These are phyloP conservation scores for Meles meles DNA, from an alignment of 2,113 vertebrate species.

Conservation along the genomic window DNA sequence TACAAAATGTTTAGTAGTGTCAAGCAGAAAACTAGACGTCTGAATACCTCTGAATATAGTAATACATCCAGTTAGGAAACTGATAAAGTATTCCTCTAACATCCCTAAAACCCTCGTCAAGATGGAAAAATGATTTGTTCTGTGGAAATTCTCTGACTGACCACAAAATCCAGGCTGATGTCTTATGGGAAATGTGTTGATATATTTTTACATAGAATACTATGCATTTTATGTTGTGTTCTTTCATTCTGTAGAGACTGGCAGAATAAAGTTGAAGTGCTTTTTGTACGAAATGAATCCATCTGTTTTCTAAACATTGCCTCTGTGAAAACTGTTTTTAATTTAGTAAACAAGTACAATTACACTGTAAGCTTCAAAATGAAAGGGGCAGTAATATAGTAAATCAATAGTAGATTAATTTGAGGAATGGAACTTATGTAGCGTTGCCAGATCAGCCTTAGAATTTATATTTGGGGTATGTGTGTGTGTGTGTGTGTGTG, in stretches of 20 bases:
- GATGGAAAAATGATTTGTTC: background rate
- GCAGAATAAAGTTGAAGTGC: background rate
- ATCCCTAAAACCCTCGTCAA: background rate
- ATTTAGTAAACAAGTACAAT: constrained; percentile 59
- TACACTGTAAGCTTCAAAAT: constrained; percentile 2
- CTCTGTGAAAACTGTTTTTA: constrained; percentile 53
- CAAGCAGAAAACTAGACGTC: background rate
- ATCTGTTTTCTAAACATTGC: constrained; percentile 57
- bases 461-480: background rate
- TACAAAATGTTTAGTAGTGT: background rate
- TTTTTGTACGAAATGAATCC: constrained; percentile 29
- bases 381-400: background rate
- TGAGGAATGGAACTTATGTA: background rate
- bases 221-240: constrained; percentile 15
- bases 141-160: background rate
- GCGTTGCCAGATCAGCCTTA: background rate
- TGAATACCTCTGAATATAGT: background rate
- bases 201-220: background rate
- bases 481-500: background rate
- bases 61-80: background rate
- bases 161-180: background rate
- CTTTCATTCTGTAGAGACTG: background rate
- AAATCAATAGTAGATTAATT: constrained; percentile 49
- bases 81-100: background rate
- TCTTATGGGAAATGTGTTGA: rapidly evolving